Evolutionary conservation across 2,113 vertebrate genomes (phyloP), one percentile per base, ranked within the genome.

Genomic region (Pollimyrus isidori): DNA sequence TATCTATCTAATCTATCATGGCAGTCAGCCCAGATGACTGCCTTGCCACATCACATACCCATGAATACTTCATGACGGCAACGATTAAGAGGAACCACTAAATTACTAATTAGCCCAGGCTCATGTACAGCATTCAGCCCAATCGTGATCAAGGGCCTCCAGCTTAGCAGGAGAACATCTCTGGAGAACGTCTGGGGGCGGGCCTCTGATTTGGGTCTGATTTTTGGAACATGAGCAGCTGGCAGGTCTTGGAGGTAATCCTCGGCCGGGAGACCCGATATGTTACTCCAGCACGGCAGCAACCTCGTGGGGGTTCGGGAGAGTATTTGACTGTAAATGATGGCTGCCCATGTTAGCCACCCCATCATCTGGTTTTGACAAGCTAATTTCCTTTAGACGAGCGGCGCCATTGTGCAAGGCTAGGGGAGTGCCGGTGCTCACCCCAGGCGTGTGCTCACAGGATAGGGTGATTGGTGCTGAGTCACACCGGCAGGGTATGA

Each of bases 41-140:
- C 73, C 30, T 19, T 42, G 30, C 30, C 73, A 42, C 73, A 80
- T 6, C 3, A 56, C 69, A 10, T 52, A 1, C 73, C 1, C 69
- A 56, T 93, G 86, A 93, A 94, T 94, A 90, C 94, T 94, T 93
- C n/a, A 94, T 92, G 90, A 88, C 42, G 86, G 90, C 76, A 90
- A 90, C 90, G 88, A 7, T 90, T 90, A 91, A 93, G 65, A 90
- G 91, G 76, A 56, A 87, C 80, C 69, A 92, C 91, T 94, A 93
- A 94, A 94, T 95, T 91, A 93, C 89, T 93, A 91, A 95, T 94
- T 93, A 94, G 90, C 90, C 90, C 26, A 90, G 91, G 92, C 90
- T 93, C 39, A 56, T 89, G 45, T 65, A 42, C 73, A 42, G 35
- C n/a, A 26, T 19, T 7, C 35, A 6, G 35, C 6, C 13, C 15